A percentile compares a stretch with the other conserved stretches of the same genome.
Conservation (phyloP, 2,888 invertebrate genomes). For the Physocephala rufipes region DNA sequence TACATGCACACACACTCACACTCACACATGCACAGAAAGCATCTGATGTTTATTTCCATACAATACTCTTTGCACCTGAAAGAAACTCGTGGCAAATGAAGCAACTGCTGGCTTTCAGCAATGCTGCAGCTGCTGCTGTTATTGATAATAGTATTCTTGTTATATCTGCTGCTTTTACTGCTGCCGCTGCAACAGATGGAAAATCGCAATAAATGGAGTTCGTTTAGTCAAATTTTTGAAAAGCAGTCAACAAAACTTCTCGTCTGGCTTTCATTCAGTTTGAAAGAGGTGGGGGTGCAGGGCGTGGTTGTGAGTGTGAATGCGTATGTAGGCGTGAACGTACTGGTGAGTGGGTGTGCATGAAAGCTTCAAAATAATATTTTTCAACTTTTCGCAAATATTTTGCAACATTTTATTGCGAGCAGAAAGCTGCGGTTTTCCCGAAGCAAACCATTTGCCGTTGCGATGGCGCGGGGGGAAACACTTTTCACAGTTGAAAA, state of each 20-base stretch:
- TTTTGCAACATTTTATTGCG: constrained; percentile 10
- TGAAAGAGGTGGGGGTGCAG: too few species aligned
- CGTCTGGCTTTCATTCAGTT: too few species aligned
- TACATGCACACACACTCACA: neutral
- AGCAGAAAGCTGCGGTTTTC: neutral
- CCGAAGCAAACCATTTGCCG: neutral
- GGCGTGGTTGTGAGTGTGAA: neutral
- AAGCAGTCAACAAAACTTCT: too few species aligned
- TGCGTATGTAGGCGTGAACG: neutral
- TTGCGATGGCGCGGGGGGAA: neutral
- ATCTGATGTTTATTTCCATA: neutral
- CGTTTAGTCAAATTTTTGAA: neutral
- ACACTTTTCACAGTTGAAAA: too few species aligned
- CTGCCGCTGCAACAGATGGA: neutral
- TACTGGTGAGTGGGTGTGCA: neutral
- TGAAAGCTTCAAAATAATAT: neutral
- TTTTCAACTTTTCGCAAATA: constrained; percentile 7
- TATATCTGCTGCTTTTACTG: too few species aligned
- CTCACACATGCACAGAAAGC: neutral
- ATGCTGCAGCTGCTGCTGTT: too few species aligned
- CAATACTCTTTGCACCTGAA: neutral
- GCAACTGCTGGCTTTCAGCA: too few species aligned
- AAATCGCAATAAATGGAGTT: neutral
- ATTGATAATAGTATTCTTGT: too few species aligned
- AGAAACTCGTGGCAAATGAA: too few species aligned